These are phyloP conservation scores for Abscondita cerata DNA, from an alignment of 2,888 invertebrate genomes.

Conservation along the genomic window DNA sequence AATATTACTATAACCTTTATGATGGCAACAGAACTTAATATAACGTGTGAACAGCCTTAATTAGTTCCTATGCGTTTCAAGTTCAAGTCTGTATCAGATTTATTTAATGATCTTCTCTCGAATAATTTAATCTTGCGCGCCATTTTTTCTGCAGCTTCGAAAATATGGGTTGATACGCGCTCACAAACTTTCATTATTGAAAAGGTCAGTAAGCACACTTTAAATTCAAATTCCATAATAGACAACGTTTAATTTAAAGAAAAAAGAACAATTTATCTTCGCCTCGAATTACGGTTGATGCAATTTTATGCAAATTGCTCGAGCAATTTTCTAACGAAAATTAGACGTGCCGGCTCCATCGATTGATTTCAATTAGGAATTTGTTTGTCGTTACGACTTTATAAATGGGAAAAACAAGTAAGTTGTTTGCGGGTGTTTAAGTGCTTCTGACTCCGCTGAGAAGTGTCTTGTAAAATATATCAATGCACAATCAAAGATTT, in stretches of 20 bases:
- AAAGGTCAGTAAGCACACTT: too few relatives aligned
- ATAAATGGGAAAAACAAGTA: too few relatives aligned
- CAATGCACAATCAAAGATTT: slow-evolving; percentile 18
- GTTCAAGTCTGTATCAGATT: slow-evolving; percentile 31
- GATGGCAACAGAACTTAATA: slow-evolving; percentile 34
- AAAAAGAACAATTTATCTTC: too few relatives aligned
- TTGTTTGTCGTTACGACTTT: too few relatives aligned
- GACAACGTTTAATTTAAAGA: too few relatives aligned
- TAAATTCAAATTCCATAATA: too few relatives aligned
- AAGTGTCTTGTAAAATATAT: background rate
- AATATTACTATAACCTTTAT: slow-evolving; percentile 33
- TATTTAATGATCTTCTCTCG: slow-evolving; percentile 26
- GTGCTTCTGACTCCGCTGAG: background rate
- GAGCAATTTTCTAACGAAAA: background rate
- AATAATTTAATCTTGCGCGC: background rate
- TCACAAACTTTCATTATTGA: too few relatives aligned
- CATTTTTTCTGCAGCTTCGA: background rate
- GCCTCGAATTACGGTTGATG: too few relatives aligned
- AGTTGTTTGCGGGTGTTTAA: background rate
- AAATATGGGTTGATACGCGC: too few relatives aligned
- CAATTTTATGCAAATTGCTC: too few relatives aligned
- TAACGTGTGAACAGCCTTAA: slow-evolving; percentile 43
- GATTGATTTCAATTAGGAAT: background rate
- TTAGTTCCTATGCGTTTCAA: slow-evolving; percentile 36
- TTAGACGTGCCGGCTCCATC: background rate